Evolutionary conservation across 2,888 invertebrate genomes (phyloP), one percentile per base, ranked within the genome.

Genomic region (Drosophila pegasa): DNA sequence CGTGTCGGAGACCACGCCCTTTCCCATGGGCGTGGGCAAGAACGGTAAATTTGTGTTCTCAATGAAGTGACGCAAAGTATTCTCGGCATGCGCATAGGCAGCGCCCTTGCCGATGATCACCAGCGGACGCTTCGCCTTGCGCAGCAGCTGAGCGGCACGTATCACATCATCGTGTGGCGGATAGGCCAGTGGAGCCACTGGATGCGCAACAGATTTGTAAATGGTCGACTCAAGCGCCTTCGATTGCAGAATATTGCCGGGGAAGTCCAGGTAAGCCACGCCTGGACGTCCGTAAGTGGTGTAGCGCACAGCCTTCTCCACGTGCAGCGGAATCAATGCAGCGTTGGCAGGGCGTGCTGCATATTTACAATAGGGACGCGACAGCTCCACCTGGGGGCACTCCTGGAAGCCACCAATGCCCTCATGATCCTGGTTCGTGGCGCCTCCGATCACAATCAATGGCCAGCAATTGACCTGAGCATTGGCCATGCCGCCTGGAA

Each of bases 391-490:
- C 93, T 98, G 98, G 0, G 95, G 95, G 93, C 96, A 98, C 92
- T 98, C 98, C 92, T 99, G 99, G 92, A 99, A 99, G 2, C 98
- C 99, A 22, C 99, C 99, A 82, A 98, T 96, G 9, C 97, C 97
- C 92, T 98, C 98, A 90, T 98, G 98, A 91, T 98, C 97, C 88
- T 96, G 94, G 16, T 97, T 96, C 81, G 97, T 96, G 0, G 98
- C 96, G 2, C 99, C 99, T 18, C 97, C 98, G 72, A 99, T 95
- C 4, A 99, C 97, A 38, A 99, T 89, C 50, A 99, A 92, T 0
- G 99, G 99, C 98, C 98, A 99, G 90, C 97, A 97, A 92, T 99
- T 99, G 5, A 97, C 94, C 92, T 98, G 98, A 2, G 99, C 98
- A 93, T 99, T 99, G 14, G 98, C 98, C 96, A 99, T 96, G 27